Percentiles rank a stretch among this genome's conserved stretches.
These are phyloP conservation scores for Scomberomorus guttatus DNA, from an alignment of 2,797 vertebrate genomes.

Conservation along the genomic window DNA sequence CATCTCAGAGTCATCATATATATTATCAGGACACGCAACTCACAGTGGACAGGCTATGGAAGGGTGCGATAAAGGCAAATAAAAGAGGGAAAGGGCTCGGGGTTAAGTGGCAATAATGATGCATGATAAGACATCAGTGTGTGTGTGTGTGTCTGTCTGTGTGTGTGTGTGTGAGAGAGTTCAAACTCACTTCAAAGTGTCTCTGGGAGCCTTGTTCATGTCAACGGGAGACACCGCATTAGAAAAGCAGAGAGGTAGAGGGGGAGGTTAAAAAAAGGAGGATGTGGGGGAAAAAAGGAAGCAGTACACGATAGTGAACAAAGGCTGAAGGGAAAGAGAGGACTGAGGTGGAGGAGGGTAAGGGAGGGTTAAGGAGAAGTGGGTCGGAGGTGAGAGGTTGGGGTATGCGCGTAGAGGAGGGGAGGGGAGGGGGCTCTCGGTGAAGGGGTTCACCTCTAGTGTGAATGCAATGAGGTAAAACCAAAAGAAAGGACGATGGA, in stretches of 20 bases:
- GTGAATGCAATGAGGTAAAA: constrained; percentile 80
- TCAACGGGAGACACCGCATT: constrained; percentile 74
- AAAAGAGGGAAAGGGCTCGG: constrained; percentile 69
- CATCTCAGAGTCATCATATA: constrained; percentile 16
- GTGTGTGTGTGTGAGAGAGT: constrained; percentile 43
- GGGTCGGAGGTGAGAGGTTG: constrained; percentile 79
- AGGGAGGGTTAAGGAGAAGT: constrained; percentile 69
- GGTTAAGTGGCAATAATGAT: constrained; percentile 86
- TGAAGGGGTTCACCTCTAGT: constrained; percentile 77
- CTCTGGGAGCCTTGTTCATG: constrained; percentile 72
- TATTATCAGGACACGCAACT: constrained; percentile 47
- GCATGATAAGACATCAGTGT: constrained; percentile 70
- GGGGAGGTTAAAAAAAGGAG: constrained; percentile 38
- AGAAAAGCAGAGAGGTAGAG: constrained; percentile 59
- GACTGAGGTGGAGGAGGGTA: constrained; percentile 66
- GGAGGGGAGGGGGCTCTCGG: constrained; percentile 41
- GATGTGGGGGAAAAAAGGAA: constrained; percentile 73
- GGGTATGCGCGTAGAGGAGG: constrained; percentile 53
- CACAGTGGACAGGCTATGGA: constrained; percentile 40
- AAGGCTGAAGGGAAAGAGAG: constrained; percentile 72
- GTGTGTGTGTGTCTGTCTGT: constrained; percentile 50
- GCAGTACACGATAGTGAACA: constrained; percentile 77
- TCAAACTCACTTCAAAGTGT: constrained; percentile 77
- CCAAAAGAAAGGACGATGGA: constrained; percentile 74
- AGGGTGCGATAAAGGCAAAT: constrained; percentile 79